Conservation (phyloP, 2,113 vertebrate species). For the Recurvirostra avosetta region DNA sequence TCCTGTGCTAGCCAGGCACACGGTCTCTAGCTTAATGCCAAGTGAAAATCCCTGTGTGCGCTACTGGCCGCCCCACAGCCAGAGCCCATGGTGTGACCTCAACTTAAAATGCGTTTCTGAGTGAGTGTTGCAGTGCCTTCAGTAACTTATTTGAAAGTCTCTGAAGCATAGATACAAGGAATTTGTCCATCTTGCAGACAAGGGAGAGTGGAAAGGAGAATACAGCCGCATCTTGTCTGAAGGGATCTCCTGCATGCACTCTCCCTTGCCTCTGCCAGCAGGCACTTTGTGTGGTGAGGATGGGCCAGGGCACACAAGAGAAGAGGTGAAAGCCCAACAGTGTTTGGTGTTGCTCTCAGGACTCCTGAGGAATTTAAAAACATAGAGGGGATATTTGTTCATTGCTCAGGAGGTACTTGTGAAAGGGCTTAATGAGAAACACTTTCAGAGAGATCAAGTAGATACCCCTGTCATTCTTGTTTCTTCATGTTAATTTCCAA, state of each 20-base stretch:
- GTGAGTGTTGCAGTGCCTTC: neutral
- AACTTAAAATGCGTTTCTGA: neutral
- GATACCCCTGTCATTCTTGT: neutral
- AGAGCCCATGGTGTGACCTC: neutral
- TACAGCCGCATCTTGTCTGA: neutral
- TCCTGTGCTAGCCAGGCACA: neutral
- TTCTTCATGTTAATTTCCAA: neutral
- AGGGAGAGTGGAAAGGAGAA: neutral
- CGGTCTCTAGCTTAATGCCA: neutral
- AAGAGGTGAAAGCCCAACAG: neutral
- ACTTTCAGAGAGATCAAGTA: neutral
- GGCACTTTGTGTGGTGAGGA: neutral
- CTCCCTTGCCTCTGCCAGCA: neutral
- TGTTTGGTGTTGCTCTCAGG: neutral
- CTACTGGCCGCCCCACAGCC: neutral
- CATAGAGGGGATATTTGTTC: neutral
- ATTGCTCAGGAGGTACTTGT: neutral
- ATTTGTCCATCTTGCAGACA: neutral
- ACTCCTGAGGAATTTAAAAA: neutral
- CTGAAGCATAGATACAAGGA: neutral
- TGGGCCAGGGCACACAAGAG: neutral
- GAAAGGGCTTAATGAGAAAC: neutral
- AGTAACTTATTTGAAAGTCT: neutral
- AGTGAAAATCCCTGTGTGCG: neutral
- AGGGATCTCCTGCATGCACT: neutral